Conservation (phyloP, 2,888 invertebrate species). For the Tipula helvola region DNA sequence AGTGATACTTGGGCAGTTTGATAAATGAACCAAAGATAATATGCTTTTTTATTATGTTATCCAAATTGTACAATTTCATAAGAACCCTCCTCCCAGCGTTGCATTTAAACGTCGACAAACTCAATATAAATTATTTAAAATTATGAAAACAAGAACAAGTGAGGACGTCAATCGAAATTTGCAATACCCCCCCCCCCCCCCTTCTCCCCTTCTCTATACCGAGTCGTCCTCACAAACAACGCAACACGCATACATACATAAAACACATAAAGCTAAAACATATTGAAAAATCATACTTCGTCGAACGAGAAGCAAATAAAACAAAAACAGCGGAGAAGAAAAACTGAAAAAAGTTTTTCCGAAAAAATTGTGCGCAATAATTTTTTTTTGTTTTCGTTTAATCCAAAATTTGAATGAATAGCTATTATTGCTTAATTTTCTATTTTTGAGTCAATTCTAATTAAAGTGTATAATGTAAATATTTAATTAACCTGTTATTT, state of each 20-base stretch:
- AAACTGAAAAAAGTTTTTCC: neutral
- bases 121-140: neutral
- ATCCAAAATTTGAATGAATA: neutral
- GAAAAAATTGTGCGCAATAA: neutral
- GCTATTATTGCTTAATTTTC: neutral
- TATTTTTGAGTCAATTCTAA: neutral
- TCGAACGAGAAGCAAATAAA: neutral
- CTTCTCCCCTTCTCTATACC: neutral
- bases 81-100: neutral
- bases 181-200: neutral
- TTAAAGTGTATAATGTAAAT: neutral
- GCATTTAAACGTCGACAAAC: neutral
- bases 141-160: neutral
- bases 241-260: neutral
- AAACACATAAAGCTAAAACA: neutral
- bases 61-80: too few species aligned
- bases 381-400: neutral
- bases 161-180: neutral
- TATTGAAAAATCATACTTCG: neutral
- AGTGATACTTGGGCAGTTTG: too few species aligned
- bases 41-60: too few species aligned
- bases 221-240: neutral
- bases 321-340: neutral
- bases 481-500: neutral
- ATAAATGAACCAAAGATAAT: too few species aligned